Percentiles rank a stretch among this genome's conserved stretches.
Evolutionary conservation across 2,113 vertebrate genomes (phyloP).

Genomic region (Erythrolamprus reginae): DNA sequence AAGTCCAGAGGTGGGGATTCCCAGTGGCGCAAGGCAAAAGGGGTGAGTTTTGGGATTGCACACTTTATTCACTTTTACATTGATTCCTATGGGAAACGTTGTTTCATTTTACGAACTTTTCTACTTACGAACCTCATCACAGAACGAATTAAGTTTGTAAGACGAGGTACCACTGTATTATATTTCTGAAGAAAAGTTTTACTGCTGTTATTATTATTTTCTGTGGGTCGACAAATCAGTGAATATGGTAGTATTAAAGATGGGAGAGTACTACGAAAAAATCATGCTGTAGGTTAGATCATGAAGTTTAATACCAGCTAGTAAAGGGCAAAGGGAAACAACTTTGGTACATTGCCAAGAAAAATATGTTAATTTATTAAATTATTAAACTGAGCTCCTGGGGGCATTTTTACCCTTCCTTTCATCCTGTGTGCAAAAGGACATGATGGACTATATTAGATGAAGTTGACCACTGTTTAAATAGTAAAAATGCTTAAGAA

Average conservation of each 20-base stretch:
- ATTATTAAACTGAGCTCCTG: neutral
- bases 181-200: neutral
- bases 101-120: too few species aligned
- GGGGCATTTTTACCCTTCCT: neutral
- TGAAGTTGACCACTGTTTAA: neutral
- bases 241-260: neutral
- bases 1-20: too few species aligned
- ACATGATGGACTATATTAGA: neutral
- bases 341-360: neutral
- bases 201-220: neutral
- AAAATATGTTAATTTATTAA: neutral
- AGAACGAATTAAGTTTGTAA: too few species aligned
- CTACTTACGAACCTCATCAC: too few species aligned
- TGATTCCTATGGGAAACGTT: too few species aligned
- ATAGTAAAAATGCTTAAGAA: neutral
- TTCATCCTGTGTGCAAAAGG: neutral
- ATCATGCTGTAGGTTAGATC: neutral
- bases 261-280: neutral
- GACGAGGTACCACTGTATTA: too few species aligned
- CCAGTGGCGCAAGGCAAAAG: too few species aligned
- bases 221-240: neutral
- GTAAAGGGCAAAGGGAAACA: neutral
- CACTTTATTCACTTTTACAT: too few species aligned
- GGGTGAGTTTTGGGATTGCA: too few species aligned
- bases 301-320: neutral